Percentiles rank a stretch among this genome's conserved stretches.
Conservation (phyloP, 1,140 invertebrate species). For the Bacillus rossius region DNA sequence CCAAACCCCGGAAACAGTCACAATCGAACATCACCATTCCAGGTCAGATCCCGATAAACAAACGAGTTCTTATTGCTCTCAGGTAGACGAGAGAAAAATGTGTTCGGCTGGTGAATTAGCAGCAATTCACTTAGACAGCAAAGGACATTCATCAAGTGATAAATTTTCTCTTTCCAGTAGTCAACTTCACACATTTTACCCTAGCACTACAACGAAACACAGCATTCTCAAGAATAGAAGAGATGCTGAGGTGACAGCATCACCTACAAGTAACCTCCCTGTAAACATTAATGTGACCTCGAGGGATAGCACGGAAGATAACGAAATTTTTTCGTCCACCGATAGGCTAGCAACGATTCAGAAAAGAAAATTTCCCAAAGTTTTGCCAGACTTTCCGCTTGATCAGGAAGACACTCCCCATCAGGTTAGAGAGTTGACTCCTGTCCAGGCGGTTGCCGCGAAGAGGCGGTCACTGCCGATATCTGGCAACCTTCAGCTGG, state of each 20-base stretch:
- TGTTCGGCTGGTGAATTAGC: too few species aligned
- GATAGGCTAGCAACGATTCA: slow-evolving; percentile 67
- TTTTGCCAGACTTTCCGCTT: slow-evolving; percentile 64
- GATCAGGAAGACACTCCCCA: slow-evolving; percentile 26
- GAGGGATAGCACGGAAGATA: slow-evolving; percentile 31
- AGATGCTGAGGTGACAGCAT: not conserved
- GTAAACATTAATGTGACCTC: slow-evolving; percentile 69
- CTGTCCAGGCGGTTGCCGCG: slow-evolving; percentile 1
- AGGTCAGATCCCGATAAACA: slow-evolving; percentile 61
- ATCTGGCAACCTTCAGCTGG: not conserved
- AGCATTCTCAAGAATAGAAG: not conserved
- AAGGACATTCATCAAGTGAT: not conserved
- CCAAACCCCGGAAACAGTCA: slow-evolving; percentile 43
- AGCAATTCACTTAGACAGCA: not conserved
- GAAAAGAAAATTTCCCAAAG: slow-evolving; percentile 73
- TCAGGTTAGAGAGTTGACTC: not conserved
- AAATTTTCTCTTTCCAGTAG: not conserved
- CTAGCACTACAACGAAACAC: too few species aligned
- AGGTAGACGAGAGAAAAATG: slow-evolving; percentile 28
- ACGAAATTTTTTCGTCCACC: slow-evolving; percentile 50
- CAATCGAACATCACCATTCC: slow-evolving; percentile 61
- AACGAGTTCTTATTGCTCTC: slow-evolving; percentile 42
- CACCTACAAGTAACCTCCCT: not conserved
- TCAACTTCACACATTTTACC: too few species aligned
- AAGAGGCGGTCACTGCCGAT: slow-evolving; percentile 48